Percentiles rank a stretch among this genome's conserved stretches.
phyloP scores from a whole-genome alignment of 1,140 invertebrate species.

The Goniozus legneri region DNA sequence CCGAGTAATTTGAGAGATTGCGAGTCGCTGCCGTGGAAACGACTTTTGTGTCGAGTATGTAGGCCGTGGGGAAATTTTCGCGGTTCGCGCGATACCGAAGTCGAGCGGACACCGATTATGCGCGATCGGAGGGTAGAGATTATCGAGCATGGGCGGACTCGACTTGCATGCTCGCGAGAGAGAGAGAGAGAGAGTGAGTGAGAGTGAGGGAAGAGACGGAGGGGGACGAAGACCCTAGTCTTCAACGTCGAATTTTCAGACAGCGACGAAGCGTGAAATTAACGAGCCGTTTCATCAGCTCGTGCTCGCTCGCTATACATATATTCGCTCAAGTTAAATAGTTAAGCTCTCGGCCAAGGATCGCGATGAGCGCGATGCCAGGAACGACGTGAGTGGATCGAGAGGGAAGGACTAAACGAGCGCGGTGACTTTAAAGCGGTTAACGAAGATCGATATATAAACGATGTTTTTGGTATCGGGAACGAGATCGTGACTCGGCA shows the following conservation, averaged over 20 bases:
- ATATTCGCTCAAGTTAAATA: slow-evolving; percentile 19
- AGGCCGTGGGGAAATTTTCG: too few relatives aligned
- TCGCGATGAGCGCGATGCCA: neutral
- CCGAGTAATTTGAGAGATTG: too few relatives aligned
- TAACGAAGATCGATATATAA: too few relatives aligned
- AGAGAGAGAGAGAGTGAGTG: too few relatives aligned
- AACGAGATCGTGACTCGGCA: too few relatives aligned
- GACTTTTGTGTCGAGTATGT: too few relatives aligned
- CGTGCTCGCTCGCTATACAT: neutral
- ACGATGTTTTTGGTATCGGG: too few relatives aligned
- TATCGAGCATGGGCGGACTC: too few relatives aligned
- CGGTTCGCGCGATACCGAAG: too few relatives aligned
- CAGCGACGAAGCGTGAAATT: slow-evolving; percentile 28
- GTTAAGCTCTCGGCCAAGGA: slow-evolving; percentile 7
- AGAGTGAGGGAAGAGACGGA: neutral
- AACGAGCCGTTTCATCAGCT: slow-evolving; percentile 17
- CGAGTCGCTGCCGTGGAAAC: too few relatives aligned
- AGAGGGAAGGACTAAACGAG: slow-evolving; percentile 20
- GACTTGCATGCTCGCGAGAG: neutral
- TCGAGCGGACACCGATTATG: too few relatives aligned
- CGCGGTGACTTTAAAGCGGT: neutral
- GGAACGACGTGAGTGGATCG: slow-evolving; percentile 8
- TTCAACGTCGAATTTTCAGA: slow-evolving; percentile 22
- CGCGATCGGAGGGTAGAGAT: too few relatives aligned
- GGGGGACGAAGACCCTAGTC: slow-evolving; percentile 8